Evolutionary conservation across 2,888 invertebrate genomes (phyloP), one percentile per base, ranked within the genome.

Genomic region (Hoplodrina blanda): DNA sequence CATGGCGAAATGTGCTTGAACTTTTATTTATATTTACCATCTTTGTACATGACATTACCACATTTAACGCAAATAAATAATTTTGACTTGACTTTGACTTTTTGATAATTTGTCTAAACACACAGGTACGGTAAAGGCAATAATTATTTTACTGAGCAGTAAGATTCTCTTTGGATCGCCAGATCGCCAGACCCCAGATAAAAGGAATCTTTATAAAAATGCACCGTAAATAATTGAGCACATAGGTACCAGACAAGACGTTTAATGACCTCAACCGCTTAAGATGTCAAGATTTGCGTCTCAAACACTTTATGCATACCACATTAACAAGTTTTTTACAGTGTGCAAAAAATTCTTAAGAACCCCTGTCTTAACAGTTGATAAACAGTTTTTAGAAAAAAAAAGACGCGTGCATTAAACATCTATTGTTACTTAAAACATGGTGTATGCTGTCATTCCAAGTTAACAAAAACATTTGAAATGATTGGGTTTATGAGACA

Each of bases 281-380:
- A 56, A 52, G 46, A 54, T 62, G 46, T 57, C 8, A 57, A 62
- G 53, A 62, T 62, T 53, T 62, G 30, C 56, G 49, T 15, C 30
- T 57, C 41, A 19, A 30, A 53, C 5, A 57, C 5, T 37, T 44
- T 44, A 44, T 46, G 46, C 1, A 55, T 71, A 15, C 41, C 15
- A 25, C 10, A 50, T 55, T 33, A n/a, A 20, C 33, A 50, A 50
- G 13, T 20, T 75, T 25, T 73, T 55, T 60, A 20, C 8, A 11
- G 6, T 11, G 6, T 30, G 33, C 60, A 76, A 60, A 68, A 68
- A 59, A 20, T 33, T 6, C 30, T 10, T 3, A 30, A 46, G 37
- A 46, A 54, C 7, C 8, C n/a, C 5, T 15, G 60, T 54, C 17
- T 6, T 59, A 67, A 25, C 25, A 30, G 13, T 46, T 75, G 30